Percentiles rank a stretch among this genome's conserved stretches.
Evolutionary conservation across 2,797 vertebrate species (phyloP).

Genomic region (Erethizon dorsatum): DNA sequence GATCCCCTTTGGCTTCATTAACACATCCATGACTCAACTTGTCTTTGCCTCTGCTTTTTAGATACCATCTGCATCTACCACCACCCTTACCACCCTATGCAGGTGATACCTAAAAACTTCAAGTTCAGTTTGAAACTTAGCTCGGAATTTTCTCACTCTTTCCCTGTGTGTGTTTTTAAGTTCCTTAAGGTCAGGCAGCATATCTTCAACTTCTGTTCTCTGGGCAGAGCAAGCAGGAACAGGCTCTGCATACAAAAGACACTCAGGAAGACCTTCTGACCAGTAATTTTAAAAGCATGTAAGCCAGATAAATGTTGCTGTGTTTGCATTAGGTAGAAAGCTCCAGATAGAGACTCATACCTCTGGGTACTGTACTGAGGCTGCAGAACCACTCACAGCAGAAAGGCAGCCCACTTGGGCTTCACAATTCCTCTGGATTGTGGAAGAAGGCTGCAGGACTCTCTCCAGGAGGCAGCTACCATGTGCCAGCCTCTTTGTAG

Average conservation of each 20-base stretch:
- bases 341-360: not conserved
- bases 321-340: not conserved
- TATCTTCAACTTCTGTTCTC: not conserved
- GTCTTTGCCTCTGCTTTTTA: not conserved
- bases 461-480: no score
- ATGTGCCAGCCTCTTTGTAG: not conserved
- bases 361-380: not conserved
- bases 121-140: not conserved
- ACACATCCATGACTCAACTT: not conserved
- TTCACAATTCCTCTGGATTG: not conserved
- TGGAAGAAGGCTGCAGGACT: not conserved
- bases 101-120: not conserved
- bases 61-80: accelerated
- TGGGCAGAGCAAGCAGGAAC: not conserved
- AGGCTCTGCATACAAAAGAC: not conserved
- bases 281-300: not conserved
- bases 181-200: not conserved
- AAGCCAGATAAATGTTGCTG: not conserved
- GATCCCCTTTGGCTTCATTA: not conserved
- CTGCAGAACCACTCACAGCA: not conserved
- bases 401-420: not conserved
- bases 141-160: not conserved
- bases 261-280: not conserved
- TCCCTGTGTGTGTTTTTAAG: not conserved
- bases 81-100: no score